Conservation (phyloP, 1,140 invertebrate genomes). For the Micrasema minimum region DNA sequence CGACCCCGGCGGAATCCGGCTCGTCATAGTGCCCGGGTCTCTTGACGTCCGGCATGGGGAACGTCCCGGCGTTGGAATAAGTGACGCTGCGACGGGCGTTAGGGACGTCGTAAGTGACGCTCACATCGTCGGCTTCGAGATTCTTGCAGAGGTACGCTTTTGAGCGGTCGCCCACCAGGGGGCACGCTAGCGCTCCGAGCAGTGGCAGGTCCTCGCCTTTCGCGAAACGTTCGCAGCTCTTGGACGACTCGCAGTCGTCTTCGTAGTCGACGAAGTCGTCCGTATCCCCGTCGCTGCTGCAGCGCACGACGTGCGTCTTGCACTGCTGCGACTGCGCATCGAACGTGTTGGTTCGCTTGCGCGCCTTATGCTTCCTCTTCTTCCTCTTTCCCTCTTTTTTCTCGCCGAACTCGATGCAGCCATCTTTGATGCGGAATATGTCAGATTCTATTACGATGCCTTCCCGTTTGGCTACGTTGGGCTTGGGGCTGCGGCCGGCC, state of each 20-base stretch:
- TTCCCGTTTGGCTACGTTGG: slow-evolving; percentile 25
- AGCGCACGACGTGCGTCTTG: background rate
- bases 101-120: slow-evolving; percentile 44
- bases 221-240: slow-evolving; percentile 56
- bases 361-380: slow-evolving; percentile 40
- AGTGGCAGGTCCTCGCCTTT: slow-evolving; percentile 60
- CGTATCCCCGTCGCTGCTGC: slow-evolving; percentile 48
- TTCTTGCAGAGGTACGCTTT: slow-evolving; percentile 50
- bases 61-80: slow-evolving; percentile 64
- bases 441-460: slow-evolving; percentile 8
- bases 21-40: slow-evolving; percentile 54
- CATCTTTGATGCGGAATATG: slow-evolving; percentile 9
- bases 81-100: slow-evolving; percentile 53
- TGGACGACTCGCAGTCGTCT: slow-evolving; percentile 52
- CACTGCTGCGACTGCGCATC: slow-evolving; percentile 34
- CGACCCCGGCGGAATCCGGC: slow-evolving; percentile 42
- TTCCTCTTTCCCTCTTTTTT: slow-evolving; percentile 34
- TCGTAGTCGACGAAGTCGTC: slow-evolving; percentile 53
- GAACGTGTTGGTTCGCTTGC: slow-evolving; percentile 48
- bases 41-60: slow-evolving; percentile 64
- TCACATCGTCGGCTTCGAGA: slow-evolving; percentile 45
- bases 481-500: slow-evolving; percentile 55
- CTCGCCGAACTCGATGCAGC: slow-evolving; percentile 5
- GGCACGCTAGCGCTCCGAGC: slow-evolving; percentile 53
- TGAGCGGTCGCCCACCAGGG: slow-evolving; percentile 43